Percentiles rank a stretch among this genome's conserved stretches.
Conservation (phyloP, 1,140 invertebrate species). For the Lordiphosa collinella region DNA sequence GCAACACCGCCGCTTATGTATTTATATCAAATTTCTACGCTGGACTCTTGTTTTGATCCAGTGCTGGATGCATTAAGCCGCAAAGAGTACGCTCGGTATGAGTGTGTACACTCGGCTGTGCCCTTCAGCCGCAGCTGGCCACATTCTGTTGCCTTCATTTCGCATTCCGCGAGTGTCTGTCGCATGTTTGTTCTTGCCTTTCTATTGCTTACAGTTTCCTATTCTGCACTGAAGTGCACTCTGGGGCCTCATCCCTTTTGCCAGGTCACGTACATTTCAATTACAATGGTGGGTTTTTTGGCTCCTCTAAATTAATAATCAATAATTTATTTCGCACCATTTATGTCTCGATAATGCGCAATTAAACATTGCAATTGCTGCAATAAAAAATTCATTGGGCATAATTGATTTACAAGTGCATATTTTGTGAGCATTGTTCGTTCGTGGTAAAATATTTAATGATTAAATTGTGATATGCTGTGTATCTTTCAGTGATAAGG, state of each 20-base stretch:
- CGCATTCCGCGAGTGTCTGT: conserved; percentile 45
- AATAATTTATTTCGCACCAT: conserved; percentile 48
- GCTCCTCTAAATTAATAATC: conserved; percentile 35
- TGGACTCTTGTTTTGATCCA: conserved; percentile 56
- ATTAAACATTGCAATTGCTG: conserved; percentile 30
- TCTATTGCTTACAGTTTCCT: conserved; percentile 24
- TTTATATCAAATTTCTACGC: conserved; percentile 60
- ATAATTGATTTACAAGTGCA: conserved; percentile 29
- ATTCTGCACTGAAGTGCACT: conserved; percentile 46
- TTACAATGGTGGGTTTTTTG: conserved; percentile 15
- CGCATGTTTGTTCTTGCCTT: conserved; percentile 20
- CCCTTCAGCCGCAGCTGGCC: conserved; percentile 19
- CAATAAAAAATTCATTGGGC: conserved; percentile 38
- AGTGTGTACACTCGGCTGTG: not conserved
- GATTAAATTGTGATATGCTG: too few relatives aligned
- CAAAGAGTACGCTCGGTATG: conserved; percentile 1
- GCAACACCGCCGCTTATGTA: conserved; percentile 48
- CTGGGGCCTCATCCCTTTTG: conserved; percentile 19
- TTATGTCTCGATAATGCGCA: conserved; percentile 28
- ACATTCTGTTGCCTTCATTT: conserved; percentile 31
- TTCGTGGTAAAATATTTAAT: too few relatives aligned
- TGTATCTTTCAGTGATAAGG: too few relatives aligned
- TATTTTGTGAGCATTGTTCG: not conserved
- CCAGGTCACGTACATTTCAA: conserved; percentile 45
- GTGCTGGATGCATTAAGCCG: conserved; percentile 39